phyloP scores from a whole-genome alignment of 2,888 invertebrate genomes.

The Acleris cristana region DNA sequence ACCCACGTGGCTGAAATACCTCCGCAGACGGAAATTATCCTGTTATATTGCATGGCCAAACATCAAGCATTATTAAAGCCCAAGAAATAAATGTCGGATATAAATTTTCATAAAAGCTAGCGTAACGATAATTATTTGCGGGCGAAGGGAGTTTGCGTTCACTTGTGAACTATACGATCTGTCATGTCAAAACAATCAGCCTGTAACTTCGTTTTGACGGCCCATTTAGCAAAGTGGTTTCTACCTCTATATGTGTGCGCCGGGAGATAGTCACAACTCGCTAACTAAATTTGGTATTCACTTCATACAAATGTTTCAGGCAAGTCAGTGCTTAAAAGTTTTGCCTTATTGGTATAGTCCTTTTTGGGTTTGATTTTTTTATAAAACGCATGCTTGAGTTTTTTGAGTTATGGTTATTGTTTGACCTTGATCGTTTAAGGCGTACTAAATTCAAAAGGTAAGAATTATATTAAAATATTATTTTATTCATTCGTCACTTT shows the following conservation, averaged over 20 bases:
- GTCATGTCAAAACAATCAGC: conserved; percentile 37
- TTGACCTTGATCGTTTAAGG: neutral
- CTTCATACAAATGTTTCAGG: conserved; percentile 18
- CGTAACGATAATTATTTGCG: conserved; percentile 30
- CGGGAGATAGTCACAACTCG: conserved; percentile 19
- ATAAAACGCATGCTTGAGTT: neutral
- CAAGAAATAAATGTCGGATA: conserved; percentile 34
- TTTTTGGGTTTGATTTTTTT: neutral
- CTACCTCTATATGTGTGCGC: conserved; percentile 23
- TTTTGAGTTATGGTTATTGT: neutral
- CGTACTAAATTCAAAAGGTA: no score
- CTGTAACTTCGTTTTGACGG: conserved; percentile 37
- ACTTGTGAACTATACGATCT: conserved; percentile 32
- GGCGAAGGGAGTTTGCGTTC: conserved; percentile 28
- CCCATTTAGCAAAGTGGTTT: conserved; percentile 37
- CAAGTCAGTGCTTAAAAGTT: neutral
- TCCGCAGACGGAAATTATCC: conserved; percentile 58
- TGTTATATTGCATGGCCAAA: conserved; percentile 56
- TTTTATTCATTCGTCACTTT: no score
- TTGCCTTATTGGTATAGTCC: neutral
- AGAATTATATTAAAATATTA: no score
- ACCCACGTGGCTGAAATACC: conserved; percentile 67
- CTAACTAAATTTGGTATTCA: conserved; percentile 25
- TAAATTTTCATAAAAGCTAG: conserved; percentile 29
- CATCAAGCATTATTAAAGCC: conserved; percentile 55